Base-by-base conservation (phyloP, 2,797 vertebrate genomes). In the Chaetodon trifasciatus region DNA sequence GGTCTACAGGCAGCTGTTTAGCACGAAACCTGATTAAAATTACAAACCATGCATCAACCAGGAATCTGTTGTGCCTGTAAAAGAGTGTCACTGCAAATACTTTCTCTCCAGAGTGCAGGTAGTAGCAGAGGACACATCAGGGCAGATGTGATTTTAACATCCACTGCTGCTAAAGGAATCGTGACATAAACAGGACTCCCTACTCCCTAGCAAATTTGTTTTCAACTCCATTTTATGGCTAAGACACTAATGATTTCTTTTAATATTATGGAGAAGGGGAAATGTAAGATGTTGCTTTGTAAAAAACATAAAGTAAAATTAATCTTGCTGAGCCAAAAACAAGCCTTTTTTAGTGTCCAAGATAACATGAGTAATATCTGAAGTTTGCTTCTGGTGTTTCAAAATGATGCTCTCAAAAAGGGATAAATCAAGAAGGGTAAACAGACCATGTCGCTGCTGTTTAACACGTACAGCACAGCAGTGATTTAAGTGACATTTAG, bases 21-120 rank as follows among this genome's bases (percentile, higher is more conserved):
- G 93, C 89, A 91, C 80, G 52, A 89, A 89, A 89, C 81, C 92
- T 94, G 93, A 96, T 96, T 95, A 93, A 93, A 94, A 96, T 94
- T 93, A 91, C 91, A 94, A 75, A 88, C 87, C 89, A 92, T 87
- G 89, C 92, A 90, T 90, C 90, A 91, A 79, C 87, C 80, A 79
- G 79, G 89, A 85, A 82, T 91, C 85, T 86, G 86, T 76, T 78
- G 88, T 82, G 88, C 78, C 84, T 88, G 88, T 90, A 86, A 86
- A 84, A 80, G 70, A 88, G 78, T 84, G 90, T 90, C 89, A 86
- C 87, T 80, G 87, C 86, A 90, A 87, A 90, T 86, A 78, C 81
- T 76, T 70, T 76, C 61, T 84, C 86, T 90, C 72, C 21, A 64
- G 83, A 88, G 91, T 60, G 60, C 5, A 39, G 61, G 68, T 63